Evolutionary conservation across 2,113 vertebrate species (phyloP), one percentile per base, ranked within the genome.

Genomic region (Oceanodroma tethys): DNA sequence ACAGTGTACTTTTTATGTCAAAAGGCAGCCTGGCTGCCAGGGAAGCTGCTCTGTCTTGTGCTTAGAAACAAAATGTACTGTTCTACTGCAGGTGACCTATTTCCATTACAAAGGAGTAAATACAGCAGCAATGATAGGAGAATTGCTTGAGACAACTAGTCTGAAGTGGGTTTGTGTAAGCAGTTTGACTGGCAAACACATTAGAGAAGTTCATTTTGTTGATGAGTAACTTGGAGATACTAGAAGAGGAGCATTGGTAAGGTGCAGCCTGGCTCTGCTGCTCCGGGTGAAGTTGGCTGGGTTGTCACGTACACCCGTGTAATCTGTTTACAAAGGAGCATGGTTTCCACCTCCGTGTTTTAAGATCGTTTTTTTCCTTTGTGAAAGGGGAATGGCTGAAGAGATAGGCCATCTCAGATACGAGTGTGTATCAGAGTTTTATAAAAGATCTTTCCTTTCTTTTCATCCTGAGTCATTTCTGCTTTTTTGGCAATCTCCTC

Each of bases 91-190:
- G 81, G 70, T 80, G 91, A 94, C 81, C 88, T 87, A 43, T 93
- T 92, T 94, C 63, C 81, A n/a, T 93, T 82, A 82, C 45, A 76
- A 62, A 76, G 95, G 65, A 68, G 73, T 84, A 89, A 65, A 91
- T 89, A 50, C 19, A 40, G 82, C 62, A 79, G 2, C 45, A 50
- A 20, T 4, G 50, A 85, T 38, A 30, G 32, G 58, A 75, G 55
- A 62, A 66, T 52, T 60, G 67, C 72, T 74, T 71, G 80, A 93
- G 76, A 91, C 81, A 66, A 5, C 38, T 63, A 19, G 66, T 52
- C 76, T 92, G 88, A 68, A 90, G 78, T 36, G 55, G 71, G 38
- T 80, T 87, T 91, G 81, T 95, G 32, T 65, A 53, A 62, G 45
- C 16, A 2, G 50, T 66, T 68, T 52, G 70, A 62, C 45, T 56